These are phyloP conservation scores for Homarus americanus DNA, from an alignment of 1,140 invertebrate species.

Conservation along the genomic window DNA sequence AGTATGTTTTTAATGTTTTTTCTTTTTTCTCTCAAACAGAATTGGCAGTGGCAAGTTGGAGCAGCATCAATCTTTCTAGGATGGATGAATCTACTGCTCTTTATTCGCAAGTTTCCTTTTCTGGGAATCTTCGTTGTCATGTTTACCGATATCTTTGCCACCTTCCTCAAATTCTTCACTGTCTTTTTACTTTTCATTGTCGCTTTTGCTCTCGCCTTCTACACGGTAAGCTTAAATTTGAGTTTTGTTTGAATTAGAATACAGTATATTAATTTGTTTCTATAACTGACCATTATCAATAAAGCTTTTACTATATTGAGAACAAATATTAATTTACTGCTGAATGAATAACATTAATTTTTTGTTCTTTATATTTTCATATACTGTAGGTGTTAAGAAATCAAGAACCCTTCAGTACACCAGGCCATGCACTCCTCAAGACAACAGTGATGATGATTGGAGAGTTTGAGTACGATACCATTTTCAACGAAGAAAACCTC, in stretches of 20 bases:
- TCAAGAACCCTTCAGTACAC: slow-evolving; percentile 66
- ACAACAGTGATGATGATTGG: slow-evolving; percentile 94
- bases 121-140: slow-evolving; percentile 82
- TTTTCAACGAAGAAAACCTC: slow-evolving; percentile 83
- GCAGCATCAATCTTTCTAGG: slow-evolving; percentile 79
- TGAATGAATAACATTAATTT: slow-evolving; percentile 32
- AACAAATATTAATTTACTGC: no score
- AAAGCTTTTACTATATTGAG: no score
- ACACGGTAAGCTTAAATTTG: slow-evolving; percentile 77
- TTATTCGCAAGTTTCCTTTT: slow-evolving; percentile 79
- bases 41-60: slow-evolving; percentile 81
- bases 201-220: slow-evolving; percentile 80
- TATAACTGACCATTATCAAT: no score
- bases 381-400: slow-evolving; percentile 56
- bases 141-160: slow-evolving; percentile 81
- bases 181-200: slow-evolving; percentile 81
- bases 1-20: neutral
- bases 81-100: slow-evolving; percentile 81
- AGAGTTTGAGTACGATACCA: slow-evolving; percentile 89
- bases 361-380: slow-evolving; percentile 14
- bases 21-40: slow-evolving; percentile 75
- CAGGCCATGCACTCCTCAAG: slow-evolving; percentile 85
- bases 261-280: no score
- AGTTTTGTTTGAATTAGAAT: no score
- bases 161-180: slow-evolving; percentile 80